phyloP scores from a whole-genome alignment of 1,140 invertebrate genomes.

The Plectrocnemia conspersa region DNA sequence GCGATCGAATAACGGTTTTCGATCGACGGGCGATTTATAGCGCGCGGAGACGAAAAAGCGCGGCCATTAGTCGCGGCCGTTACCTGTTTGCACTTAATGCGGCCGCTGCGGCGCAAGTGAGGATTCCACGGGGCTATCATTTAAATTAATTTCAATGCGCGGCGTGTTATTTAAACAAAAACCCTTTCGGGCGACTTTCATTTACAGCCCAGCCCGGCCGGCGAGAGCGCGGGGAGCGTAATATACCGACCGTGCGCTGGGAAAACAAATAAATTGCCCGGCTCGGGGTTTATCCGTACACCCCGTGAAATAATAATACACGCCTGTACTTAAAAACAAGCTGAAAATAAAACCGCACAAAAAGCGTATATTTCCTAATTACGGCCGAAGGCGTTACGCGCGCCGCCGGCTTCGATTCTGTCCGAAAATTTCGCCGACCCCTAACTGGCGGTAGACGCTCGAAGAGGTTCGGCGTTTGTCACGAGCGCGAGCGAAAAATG shows the following conservation, averaged over 20 bases:
- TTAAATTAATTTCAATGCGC: constrained; percentile 29
- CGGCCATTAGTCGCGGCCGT: neutral
- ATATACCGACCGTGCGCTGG: constrained; percentile 11
- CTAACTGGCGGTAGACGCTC: too few relatives aligned
- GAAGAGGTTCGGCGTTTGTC: neutral
- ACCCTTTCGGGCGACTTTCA: constrained; percentile 25
- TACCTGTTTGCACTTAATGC: constrained; percentile 19
- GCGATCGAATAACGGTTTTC: constrained; percentile 18
- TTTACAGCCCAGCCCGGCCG: constrained; percentile 11
- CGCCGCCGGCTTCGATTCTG: too few relatives aligned
- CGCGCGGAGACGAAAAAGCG: neutral
- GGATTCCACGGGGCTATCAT: constrained; percentile 26
- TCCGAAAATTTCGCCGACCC: too few relatives aligned
- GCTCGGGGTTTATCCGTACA: constrained; percentile 14
- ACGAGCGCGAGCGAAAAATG: constrained; percentile 4
- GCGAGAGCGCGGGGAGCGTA: constrained; percentile 7
- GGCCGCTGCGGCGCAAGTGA: constrained; percentile 5
- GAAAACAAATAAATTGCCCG: constrained; percentile 20
- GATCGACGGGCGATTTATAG: neutral
- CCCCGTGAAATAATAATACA: constrained; percentile 18
- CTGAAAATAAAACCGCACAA: neutral
- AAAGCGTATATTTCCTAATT: neutral
- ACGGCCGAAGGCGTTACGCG: neutral
- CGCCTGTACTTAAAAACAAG: constrained; percentile 2
- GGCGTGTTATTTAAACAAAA: constrained; percentile 23